Percentiles rank a stretch among this genome's conserved stretches.
These are phyloP conservation scores for Euleptes europaea DNA, from an alignment of 2,113 vertebrate genomes.

Conservation along the genomic window DNA sequence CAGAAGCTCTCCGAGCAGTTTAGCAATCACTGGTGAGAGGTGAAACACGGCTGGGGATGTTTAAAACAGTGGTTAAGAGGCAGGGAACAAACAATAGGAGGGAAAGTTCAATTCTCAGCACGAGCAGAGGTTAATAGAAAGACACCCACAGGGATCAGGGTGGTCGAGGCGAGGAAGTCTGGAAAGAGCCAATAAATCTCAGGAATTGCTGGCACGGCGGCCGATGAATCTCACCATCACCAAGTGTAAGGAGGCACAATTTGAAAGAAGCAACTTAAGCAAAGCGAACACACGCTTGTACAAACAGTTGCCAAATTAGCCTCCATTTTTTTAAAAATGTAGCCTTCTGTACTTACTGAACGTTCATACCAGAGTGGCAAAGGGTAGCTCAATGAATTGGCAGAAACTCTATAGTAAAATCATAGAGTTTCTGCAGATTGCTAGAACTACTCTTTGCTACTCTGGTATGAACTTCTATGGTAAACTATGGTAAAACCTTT, in stretches of 20 bases:
- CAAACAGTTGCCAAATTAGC: not conserved
- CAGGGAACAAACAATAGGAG: slow-evolving; percentile 25
- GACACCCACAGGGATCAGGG: slow-evolving; percentile 8
- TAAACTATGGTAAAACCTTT: too few species aligned
- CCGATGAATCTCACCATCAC: slow-evolving; percentile 1
- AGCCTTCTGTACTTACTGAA: too few species aligned
- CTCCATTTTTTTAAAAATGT: slow-evolving; percentile 16
- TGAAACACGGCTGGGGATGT: slow-evolving; percentile 25
- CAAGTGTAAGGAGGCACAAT: not conserved
- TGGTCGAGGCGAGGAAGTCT: not conserved
- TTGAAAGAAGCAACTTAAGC: slow-evolving; percentile 27
- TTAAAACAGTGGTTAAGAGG: not conserved
- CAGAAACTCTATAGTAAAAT: slow-evolving; percentile 17
- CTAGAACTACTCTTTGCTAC: too few species aligned
- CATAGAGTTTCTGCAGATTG: too few species aligned
- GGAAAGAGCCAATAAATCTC: slow-evolving; percentile 37
- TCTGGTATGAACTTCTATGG: too few species aligned
- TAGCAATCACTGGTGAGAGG: not conserved
- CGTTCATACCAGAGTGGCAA: too few species aligned
- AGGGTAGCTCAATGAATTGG: too few species aligned
- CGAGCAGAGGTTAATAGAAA: slow-evolving; percentile 51
- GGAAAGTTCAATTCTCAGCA: slow-evolving; percentile 30
- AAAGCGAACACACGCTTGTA: accelerated
- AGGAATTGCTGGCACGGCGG: slow-evolving; percentile 11
- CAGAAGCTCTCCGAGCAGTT: slow-evolving; percentile 22